Evolutionary conservation across 2,113 vertebrate species (phyloP).

Genomic region (Papio anubis): DNA sequence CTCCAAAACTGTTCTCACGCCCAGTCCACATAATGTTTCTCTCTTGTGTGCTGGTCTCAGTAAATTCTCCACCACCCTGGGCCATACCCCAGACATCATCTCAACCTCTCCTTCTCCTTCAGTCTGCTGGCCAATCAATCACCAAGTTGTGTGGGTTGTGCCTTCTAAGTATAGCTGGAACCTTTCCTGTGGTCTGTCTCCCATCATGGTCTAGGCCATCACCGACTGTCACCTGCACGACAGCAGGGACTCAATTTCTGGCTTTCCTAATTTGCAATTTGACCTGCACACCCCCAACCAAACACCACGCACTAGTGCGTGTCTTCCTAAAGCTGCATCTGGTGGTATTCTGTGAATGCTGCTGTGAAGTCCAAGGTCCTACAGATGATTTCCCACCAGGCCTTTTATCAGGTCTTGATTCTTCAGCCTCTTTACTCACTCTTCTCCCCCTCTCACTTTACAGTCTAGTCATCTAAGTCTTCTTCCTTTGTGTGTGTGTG

Average conservation of each 20-base stretch:
- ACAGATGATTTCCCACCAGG: neutral
- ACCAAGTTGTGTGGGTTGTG: neutral
- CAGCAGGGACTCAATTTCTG: neutral
- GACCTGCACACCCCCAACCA: neutral
- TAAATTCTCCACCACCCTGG: fast-evolving
- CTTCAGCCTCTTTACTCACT: neutral
- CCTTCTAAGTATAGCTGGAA: neutral
- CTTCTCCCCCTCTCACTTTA: no score
- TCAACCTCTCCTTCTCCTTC: neutral
- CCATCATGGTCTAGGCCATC: fast-evolving
- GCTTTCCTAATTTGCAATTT: neutral
- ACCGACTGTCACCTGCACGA: neutral
- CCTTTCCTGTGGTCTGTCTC: neutral
- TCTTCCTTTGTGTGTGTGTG: neutral
- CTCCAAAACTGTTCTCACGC: neutral
- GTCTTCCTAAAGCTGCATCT: neutral
- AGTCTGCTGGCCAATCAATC: neutral
- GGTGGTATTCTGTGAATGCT: fast-evolving
- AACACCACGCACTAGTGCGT: no score
- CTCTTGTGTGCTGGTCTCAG: no score
- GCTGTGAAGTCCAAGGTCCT: neutral
- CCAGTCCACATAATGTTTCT: neutral
- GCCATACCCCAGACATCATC: neutral
- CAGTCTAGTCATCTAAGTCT: no score
- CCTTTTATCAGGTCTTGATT: neutral